Evolutionary conservation across 2,113 vertebrate species (phyloP).

Genomic region (Pomatostomus ruficeps): DNA sequence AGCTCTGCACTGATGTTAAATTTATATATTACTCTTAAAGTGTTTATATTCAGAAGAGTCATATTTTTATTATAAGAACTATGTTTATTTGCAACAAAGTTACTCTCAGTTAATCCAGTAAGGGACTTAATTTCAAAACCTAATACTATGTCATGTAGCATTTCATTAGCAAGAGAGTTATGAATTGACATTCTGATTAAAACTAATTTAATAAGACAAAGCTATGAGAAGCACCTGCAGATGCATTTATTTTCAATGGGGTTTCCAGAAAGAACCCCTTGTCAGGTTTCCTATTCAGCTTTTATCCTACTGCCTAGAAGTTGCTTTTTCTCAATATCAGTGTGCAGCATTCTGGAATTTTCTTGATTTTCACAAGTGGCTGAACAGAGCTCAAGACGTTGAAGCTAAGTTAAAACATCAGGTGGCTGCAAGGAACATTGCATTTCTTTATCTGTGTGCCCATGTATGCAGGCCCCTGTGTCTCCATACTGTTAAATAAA

Average conservation of each 20-base stretch:
- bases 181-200: constrained; percentile 3
- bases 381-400: not conserved
- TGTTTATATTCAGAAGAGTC: not conserved
- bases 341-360: not conserved
- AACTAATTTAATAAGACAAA: not conserved
- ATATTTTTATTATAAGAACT: not conserved
- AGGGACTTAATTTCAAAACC: not conserved
- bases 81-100: not conserved
- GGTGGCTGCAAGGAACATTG: not conserved
- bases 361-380: not conserved
- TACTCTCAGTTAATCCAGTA: not conserved
- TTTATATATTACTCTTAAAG: not conserved
- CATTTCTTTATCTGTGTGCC: not conserved
- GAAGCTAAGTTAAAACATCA: not conserved
- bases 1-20: not conserved
- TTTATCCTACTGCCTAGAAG: not conserved
- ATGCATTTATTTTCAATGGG: not conserved
- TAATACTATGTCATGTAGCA: not conserved
- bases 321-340: not conserved
- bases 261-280: not conserved
- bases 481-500: not conserved
- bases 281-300: not conserved
- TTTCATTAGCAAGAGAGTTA: not conserved
- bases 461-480: not conserved
- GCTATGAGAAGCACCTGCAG: not conserved